Evolutionary conservation across 2,113 vertebrate species (phyloP), one percentile per base, ranked within the genome.

Genomic region (Hassar affinis): DNA sequence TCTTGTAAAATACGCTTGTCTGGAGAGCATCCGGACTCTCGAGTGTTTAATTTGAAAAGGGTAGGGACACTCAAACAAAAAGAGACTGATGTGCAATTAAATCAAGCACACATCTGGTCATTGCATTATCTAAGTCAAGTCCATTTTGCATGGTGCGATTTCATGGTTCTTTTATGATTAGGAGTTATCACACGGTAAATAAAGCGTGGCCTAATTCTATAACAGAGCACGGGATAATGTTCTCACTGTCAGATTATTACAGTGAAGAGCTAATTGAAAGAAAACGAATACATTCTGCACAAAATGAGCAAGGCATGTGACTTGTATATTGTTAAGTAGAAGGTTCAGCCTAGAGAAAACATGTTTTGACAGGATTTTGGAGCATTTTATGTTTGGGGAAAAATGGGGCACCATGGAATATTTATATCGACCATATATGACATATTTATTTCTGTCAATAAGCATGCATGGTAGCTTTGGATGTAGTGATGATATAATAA

Each of bases 21-120:
- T 84, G 82, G 82, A 56, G 61, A 84, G 72, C 62, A 69, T 84
- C 49, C 62, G 25, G 25, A 56, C 35, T 68, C 35, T 78, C 33
- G 1, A 78, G 75, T 66, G 75, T 64, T 77, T 84, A 62, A 52
- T 66, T 82, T 27, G 22, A 61, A 74, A 22, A 20, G 35, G 52
- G 35, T 33, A 76, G 56, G n/a, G 45, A 75, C 17, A 10, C 10
- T 82, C 33, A 64, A 83, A 61, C 57, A 18, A 61, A 83, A 83
- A 25, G 42, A 35, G 45, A 75, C 5, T 22, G 27, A 47, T 82
- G 42, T 75, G 38, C 56, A 12, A 49, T 51, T 82, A 33, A 76
- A 62, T n/a, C 30, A 51, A 22, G 10, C 27, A 38, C 74, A 77
- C 74, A 77, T 77, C 74, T 77, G 74, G 74, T 22, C 74, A 7